Evolutionary conservation across 2,888 invertebrate genomes (phyloP).

Genomic region (Torymus aiolomorphi): DNA sequence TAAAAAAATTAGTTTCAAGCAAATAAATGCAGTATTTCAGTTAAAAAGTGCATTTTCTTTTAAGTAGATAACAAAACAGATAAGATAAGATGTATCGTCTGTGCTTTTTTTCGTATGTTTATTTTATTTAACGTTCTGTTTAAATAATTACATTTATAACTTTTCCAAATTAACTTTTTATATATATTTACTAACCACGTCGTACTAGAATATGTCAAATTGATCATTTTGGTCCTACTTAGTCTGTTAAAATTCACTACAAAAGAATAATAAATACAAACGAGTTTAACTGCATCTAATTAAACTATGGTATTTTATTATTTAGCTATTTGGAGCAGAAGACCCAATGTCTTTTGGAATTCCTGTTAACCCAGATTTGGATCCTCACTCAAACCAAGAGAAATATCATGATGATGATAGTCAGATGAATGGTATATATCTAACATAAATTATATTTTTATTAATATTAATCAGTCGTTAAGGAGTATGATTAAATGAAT

Average conservation of each 20-base stretch:
- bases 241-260: conserved; percentile 16
- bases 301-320: conserved; percentile 31
- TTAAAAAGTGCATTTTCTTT: too few relatives aligned
- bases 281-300: conserved; percentile 6
- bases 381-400: conserved; percentile 66
- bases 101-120: too few relatives aligned
- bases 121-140: too few relatives aligned
- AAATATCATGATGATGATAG: conserved; percentile 66
- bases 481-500: background rate
- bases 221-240: background rate
- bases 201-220: too few relatives aligned
- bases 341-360: conserved; percentile 75
- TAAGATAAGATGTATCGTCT: too few relatives aligned
- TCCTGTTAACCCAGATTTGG: conserved; percentile 72
- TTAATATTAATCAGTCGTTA: conserved; percentile 3
- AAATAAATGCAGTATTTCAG: too few relatives aligned
- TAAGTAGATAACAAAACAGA: too few relatives aligned
- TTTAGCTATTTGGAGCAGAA: conserved; percentile 74
- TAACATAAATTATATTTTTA: background rate
- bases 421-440: conserved; percentile 41
- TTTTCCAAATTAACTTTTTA: too few relatives aligned
- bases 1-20: too few relatives aligned
- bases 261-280: conserved; percentile 8
- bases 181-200: too few relatives aligned
- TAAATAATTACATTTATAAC: too few relatives aligned